Evolutionary conservation across 2,797 vertebrate species (phyloP).

Genomic region (Epinephelus coioides): DNA sequence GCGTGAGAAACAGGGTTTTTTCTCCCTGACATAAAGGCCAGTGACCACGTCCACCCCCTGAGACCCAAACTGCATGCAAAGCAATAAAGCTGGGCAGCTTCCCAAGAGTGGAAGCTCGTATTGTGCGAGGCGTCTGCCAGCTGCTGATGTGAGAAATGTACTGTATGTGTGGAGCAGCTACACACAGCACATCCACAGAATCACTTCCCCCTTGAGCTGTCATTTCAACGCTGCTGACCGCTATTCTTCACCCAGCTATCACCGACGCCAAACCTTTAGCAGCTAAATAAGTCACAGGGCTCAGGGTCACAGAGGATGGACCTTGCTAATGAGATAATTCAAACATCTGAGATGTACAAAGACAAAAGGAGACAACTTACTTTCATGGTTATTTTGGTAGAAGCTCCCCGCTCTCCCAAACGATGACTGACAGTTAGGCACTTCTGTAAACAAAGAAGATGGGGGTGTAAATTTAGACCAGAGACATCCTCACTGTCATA

Average conservation of each 20-base stretch:
- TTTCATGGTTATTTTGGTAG: slow-evolving; percentile 92
- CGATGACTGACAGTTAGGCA: slow-evolving; percentile 97
- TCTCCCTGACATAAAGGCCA: slow-evolving; percentile 4
- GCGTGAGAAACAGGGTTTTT: slow-evolving; percentile 26
- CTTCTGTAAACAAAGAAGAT: slow-evolving; percentile 88
- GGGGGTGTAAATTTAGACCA: slow-evolving; percentile 54
- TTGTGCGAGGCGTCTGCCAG: slow-evolving; percentile 28
- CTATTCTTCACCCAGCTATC: slow-evolving; percentile 8
- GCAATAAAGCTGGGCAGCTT: slow-evolving; percentile 36
- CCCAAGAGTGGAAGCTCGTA: slow-evolving; percentile 31
- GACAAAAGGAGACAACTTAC: slow-evolving; percentile 83
- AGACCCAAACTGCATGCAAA: slow-evolving; percentile 48
- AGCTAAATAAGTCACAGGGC: slow-evolving; percentile 19
- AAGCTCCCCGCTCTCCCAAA: slow-evolving; percentile 91
- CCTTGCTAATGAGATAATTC: background rate
- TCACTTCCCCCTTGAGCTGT: slow-evolving; percentile 22
- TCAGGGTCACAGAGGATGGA: slow-evolving; percentile 14
- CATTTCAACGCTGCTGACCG: slow-evolving; percentile 36
- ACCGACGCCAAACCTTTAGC: background rate
- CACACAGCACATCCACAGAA: slow-evolving; percentile 25
- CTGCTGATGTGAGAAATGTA: slow-evolving; percentile 26
- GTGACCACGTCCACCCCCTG: background rate
- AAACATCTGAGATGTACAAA: slow-evolving; percentile 16
- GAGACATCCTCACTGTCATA: slow-evolving; percentile 46
- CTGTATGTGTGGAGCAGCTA: slow-evolving; percentile 12